Evolutionary conservation across 2,113 vertebrate genomes (phyloP), one percentile per base, ranked within the genome.

Genomic region (Pipa parva): DNA sequence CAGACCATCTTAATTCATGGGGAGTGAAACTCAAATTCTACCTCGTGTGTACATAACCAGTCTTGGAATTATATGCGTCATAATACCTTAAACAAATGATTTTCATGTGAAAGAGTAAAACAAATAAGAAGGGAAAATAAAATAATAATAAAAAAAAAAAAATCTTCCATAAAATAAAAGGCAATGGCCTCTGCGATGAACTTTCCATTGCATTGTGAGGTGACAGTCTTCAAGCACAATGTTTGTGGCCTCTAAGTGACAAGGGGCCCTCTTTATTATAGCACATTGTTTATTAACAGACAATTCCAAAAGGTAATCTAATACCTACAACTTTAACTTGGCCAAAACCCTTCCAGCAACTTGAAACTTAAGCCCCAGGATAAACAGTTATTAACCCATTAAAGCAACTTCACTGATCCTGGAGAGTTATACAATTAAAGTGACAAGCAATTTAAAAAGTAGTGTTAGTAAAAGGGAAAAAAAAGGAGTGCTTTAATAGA

Each of bases 71-170:
- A 59, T 68, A 49, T 37, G 21, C 39, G 5, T 45, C 6, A 65
- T 65, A 56, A 68, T 50, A 48, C 49, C 59, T 63, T 48, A 56
- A 63, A 68, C 55, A 68, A 68, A 59, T 6, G 5, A 59, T 39
- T 59, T 59, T 56, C 31, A 68, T 50, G 46, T 33, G 28, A 59
- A 59, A 66, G 22, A 39, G n/a, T n/a, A 39, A 33, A 55, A 36
- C 7, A 36, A 3, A 8, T 4, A 57, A 42, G 24, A n/a, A 27
- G 26, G n/a, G n/a, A n/a, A n/a, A n/a, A n/a, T n/a, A n/a, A n/a
- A n/a, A n/a, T n/a, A n/a, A n/a, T n/a, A n/a, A n/a, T n/a, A n/a
- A n/a, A n/a, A n/a, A n/a, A n/a, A 58, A 57, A 25, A 29, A 46
- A 29, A 13, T 5, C 21, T 24, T 26, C 42, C 29, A 46, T n/a